Evolutionary conservation across 2,797 vertebrate genomes (phyloP), one percentile per base, ranked within the genome.

Genomic region (Danio albolineatus): DNA sequence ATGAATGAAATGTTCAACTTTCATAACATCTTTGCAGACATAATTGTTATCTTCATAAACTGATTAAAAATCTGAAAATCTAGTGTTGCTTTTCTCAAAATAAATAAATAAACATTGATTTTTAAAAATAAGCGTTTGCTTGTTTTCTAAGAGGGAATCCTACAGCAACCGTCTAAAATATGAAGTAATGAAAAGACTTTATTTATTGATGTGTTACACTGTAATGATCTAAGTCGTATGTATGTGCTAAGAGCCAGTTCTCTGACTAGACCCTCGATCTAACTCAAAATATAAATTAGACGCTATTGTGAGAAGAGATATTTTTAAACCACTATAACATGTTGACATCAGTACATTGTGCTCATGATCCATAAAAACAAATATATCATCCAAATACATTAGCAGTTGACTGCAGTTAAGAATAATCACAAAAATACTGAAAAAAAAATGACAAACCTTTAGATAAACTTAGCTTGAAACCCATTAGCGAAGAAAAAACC

Each of bases 231-330:
- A 73, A 49, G 10, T 74, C 14, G 0, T 61, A 61, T 38, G 44
- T 16, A 65, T 62, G 73, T 76, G 73, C n/a, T n/a, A 65, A 76
- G 60, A 12, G 59, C 73, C 60, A 53, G n/a, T 53, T 62, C 44
- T 53, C 72, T 74, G 72, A 74, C 43, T 48, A 39, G 21, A 61
- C 43, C 38, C 53, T 39, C n/a, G 3, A 64, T 66, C 60, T 53
- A 76, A 41, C 61, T 62, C 49, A 9, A 75, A 28, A 6, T 76
- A 39, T 56, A 76, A 54, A 64, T 43, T 38, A 48, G 48, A 65
- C 28, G 64, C 60, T 41, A 76, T 19, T 51, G 48, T 43, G 10
- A 64, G 48, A 65, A 16, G 36, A 51, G 44, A 64, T 75, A 62
- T 75, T 75, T 51, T 75, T 39, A 51, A 38, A 10, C 48, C 21